phyloP scores from a whole-genome alignment of 1,140 invertebrate genomes.

The Riptortus pedestris region DNA sequence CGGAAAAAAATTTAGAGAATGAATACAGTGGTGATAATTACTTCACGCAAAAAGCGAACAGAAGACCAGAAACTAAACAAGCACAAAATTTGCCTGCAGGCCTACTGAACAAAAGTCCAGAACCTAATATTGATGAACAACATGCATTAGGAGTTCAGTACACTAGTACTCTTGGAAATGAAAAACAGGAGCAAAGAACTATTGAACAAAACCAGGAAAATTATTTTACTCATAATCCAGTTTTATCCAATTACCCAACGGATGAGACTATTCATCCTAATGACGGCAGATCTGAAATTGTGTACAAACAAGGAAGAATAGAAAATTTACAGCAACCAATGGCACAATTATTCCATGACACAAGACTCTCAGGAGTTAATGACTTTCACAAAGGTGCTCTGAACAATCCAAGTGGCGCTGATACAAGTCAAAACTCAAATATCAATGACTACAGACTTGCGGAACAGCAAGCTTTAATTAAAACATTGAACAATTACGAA shows the following conservation, averaged over 20 bases:
- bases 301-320: background rate
- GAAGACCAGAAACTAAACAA: no score
- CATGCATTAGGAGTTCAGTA: no score
- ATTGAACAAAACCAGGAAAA: background rate
- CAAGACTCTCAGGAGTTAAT: background rate
- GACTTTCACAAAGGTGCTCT: background rate
- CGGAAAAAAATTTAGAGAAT: background rate
- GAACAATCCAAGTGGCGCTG: background rate
- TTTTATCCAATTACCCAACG: background rate
- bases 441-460: no score
- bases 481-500: background rate
- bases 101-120: no score
- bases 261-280: background rate
- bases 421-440: background rate
- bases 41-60: no score
- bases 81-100: no score
- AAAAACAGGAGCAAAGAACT: background rate
- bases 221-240: no score
- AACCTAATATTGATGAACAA: no score
- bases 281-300: background rate
- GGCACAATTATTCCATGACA: background rate
- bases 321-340: background rate
- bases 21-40: no score
- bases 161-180: no score
- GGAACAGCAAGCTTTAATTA: no score